A percentile compares a stretch with the other conserved stretches of the same genome.
phyloP scores from a whole-genome alignment of 2,797 vertebrate species.

The Mus minutoides region DNA sequence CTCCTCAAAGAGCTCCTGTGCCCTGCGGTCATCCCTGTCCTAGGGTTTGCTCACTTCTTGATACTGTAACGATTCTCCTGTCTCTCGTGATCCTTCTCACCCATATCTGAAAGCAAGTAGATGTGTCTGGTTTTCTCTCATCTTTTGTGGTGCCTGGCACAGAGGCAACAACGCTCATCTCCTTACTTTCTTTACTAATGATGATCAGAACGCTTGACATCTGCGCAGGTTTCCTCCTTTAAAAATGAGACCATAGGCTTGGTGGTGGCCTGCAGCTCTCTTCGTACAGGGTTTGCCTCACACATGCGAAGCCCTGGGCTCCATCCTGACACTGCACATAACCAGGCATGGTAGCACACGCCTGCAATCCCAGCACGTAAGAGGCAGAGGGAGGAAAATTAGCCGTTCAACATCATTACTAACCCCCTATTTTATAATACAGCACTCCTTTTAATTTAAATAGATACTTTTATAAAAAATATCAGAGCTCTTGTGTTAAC shows the following conservation, averaged over 20 bases:
- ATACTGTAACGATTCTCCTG: background rate
- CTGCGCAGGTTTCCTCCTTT: accelerated
- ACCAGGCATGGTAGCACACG: background rate
- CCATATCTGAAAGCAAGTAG: background rate
- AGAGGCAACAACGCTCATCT: background rate
- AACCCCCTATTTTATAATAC: background rate
- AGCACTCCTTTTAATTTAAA: background rate
- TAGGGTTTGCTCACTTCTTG: background rate
- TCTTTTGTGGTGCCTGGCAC: background rate
- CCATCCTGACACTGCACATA: background rate
- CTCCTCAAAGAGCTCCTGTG: background rate
- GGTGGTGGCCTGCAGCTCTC: background rate
- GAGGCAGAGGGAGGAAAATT: background rate
- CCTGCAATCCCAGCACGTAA: background rate
- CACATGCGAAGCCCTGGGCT: background rate
- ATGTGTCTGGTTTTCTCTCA: accelerated
- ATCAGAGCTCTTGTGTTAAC: background rate
- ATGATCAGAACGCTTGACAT: background rate
- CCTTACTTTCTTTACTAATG: background rate
- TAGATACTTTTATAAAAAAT: background rate
- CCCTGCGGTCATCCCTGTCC: accelerated
- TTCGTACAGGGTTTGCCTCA: background rate
- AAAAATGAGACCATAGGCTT: background rate
- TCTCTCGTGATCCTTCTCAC: background rate
- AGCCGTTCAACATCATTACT: background rate